phyloP scores from a whole-genome alignment of 2,797 vertebrate species.

The Hybognathus amarus region DNA sequence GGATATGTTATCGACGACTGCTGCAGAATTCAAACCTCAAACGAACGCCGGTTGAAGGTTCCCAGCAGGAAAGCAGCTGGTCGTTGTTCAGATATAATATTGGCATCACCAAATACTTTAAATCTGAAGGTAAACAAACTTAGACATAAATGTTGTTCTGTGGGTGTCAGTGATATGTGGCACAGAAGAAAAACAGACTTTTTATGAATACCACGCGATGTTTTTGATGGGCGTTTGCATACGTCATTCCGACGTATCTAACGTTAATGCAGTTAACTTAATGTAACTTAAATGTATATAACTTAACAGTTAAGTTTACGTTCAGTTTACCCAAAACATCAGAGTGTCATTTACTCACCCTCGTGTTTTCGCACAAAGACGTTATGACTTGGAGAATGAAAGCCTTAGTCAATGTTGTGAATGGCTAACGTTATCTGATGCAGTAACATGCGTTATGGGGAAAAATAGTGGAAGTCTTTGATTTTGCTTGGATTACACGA shows the following conservation, averaged over 20 bases:
- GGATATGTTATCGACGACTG: conserved; percentile 18
- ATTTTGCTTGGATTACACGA: background rate
- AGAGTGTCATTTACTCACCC: background rate
- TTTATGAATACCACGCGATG: background rate
- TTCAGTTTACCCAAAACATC: conserved; percentile 65
- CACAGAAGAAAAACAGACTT: background rate
- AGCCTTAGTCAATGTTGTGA: background rate
- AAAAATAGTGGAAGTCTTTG: background rate
- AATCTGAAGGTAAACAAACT: conserved; percentile 4
- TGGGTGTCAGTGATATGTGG: background rate
- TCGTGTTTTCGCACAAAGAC: no score
- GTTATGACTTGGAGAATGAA: background rate
- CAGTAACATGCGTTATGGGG: background rate
- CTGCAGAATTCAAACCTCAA: conserved; percentile 40
- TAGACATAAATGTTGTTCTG: background rate
- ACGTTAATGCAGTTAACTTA: background rate
- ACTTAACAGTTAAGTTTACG: no score
- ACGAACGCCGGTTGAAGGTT: conserved; percentile 10
- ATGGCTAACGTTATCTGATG: background rate
- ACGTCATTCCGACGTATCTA: background rate
- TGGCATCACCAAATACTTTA: background rate
- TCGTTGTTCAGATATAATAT: background rate
- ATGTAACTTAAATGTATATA: no score
- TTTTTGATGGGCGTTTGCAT: conserved; percentile 1
- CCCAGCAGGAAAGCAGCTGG: background rate